Evolutionary conservation across 2,113 vertebrate genomes (phyloP), one percentile per base, ranked within the genome.

Genomic region (Phylloscopus trochilus): DNA sequence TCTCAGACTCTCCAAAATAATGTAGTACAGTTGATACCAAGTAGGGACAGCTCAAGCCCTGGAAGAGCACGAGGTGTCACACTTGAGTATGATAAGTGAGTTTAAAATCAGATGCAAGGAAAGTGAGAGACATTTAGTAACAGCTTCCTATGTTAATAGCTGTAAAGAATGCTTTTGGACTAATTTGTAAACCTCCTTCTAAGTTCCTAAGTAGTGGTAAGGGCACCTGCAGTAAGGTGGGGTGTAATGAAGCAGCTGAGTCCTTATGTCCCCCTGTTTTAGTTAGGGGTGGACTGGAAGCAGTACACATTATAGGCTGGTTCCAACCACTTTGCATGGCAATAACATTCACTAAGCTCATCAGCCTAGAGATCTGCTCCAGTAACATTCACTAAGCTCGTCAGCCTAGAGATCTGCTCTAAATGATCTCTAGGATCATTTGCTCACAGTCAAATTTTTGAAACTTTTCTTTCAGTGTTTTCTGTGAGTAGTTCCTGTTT

Each of bases 31-130:
- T 63, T 77, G 39, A 80, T 39, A 64, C 16, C 56, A 60, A 52
- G 27, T 0, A 67, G 26, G 23, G 17, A 52, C 26, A 51, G 20
- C 66, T 72, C 14, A 63, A 59, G n/a, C 9, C 22, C 8, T 59
- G 28, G 39, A 30, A 62, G 13, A 24, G 15, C 47, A 28, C 0
- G 0, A 33, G 35, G 1, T 69, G 18, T 87, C 72, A 33, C 55
- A 20, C 14, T 69, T 3, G 2, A 56, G 10, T 78, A 52, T 4
- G 8, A 10, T 72, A 43, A 44, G 12, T 22, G 51, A 77, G 28
- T 46, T 58, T 69, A 63, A 89, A 73, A 52, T 67, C 52, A 78
- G 64, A 31, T 52, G 8, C n/a, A 68, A 41, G 27, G 49, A 86
- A 86, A 15, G 8, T 46, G 28, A 90, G 52, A 49, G 28, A 47